Base-by-base conservation (phyloP, 2,797 vertebrate genomes). In the Acrossocheilus fasciatus region DNA sequence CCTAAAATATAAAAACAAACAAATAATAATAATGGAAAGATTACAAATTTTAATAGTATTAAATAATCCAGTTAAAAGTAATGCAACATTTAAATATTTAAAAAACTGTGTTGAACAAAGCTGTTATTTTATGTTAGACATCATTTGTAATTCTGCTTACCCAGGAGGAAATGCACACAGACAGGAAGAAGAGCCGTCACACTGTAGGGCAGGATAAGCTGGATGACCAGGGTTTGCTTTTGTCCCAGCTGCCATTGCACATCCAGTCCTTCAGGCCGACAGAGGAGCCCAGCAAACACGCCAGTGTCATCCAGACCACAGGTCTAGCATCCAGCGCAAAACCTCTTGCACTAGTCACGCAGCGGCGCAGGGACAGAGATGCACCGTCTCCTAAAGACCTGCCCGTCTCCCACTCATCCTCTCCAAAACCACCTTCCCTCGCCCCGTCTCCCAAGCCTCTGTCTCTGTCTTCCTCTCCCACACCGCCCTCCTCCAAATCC, bases 261-360 rank as follows among this genome's bases (percentile, higher is more conserved):
- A 95, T 95, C 92, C 95, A 95, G 95, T 96, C 94, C 95, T 94
- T 95, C 94, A 94, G 94, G 94, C 92, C 95, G 87, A 94, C 94
- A 93, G 96, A 96, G 93, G 96, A 96, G 92, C 94, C 95, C 93
- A 93, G 93, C 94, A 97, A 97, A 95, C 96, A 98, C 90, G 95
- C 96, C 90, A 97, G 97, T 92, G 97, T 98, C 87, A 98, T 98
- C 93, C 98, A 98, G 94, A 94, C 97, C 92, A 97, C 96, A 36
- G 96, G 96, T 92, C 91, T 96, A 94, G 94, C 96, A 87, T 93
- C 95, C 90, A 94, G 92, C 92, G 92, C 93, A 93, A 96, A 96
- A 92, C 95, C 96, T 88, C 92, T 95, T 90, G 93, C 96, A 90
- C 93, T 96, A 93, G 92, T 96, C 93, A 94, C 95, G 90, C 95